Percentiles rank a stretch among this genome's conserved stretches.
phyloP scores from a whole-genome alignment of 2,888 invertebrate species.

The Eupithecia inturbata region DNA sequence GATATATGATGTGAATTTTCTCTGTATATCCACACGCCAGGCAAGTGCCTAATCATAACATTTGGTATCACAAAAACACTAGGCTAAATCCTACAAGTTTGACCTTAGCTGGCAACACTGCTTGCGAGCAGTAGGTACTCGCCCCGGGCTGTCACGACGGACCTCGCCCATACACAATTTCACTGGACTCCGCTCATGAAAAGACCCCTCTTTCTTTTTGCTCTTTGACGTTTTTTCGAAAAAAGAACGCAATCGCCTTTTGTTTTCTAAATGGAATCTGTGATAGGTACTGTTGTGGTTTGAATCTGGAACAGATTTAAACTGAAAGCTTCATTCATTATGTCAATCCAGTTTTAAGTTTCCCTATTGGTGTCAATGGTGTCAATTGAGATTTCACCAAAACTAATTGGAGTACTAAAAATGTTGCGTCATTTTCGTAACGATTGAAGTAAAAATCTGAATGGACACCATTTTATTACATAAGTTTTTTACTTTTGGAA shows the following conservation, averaged over 20 bases:
- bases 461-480: no score
- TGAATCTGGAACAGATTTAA: slow-evolving; percentile 33
- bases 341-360: background rate
- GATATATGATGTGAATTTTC: background rate
- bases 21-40: background rate
- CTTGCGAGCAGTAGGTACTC: slow-evolving; percentile 56
- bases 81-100: slow-evolving; percentile 11
- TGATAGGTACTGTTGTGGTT: slow-evolving; percentile 38
- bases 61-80: background rate
- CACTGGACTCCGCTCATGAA: slow-evolving; percentile 67
- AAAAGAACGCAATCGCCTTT: slow-evolving; percentile 50
- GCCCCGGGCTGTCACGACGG: slow-evolving; percentile 78
- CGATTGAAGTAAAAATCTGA: no score
- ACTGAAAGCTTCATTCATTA: slow-evolving; percentile 15
- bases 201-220: slow-evolving; percentile 57
- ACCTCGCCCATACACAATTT: slow-evolving; percentile 62
- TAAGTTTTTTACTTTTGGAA: no score
- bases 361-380: no score
- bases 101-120: slow-evolving; percentile 50
- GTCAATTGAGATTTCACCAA: no score
- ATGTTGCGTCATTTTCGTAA: no score
- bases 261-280: slow-evolving; percentile 41
- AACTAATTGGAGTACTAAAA: no score
- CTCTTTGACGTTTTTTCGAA: slow-evolving; percentile 48
- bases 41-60: background rate